Evolutionary conservation across 92 coral and sea anemone genomes (phyloP).

Genomic region (Phenganax subtilis): DNA sequence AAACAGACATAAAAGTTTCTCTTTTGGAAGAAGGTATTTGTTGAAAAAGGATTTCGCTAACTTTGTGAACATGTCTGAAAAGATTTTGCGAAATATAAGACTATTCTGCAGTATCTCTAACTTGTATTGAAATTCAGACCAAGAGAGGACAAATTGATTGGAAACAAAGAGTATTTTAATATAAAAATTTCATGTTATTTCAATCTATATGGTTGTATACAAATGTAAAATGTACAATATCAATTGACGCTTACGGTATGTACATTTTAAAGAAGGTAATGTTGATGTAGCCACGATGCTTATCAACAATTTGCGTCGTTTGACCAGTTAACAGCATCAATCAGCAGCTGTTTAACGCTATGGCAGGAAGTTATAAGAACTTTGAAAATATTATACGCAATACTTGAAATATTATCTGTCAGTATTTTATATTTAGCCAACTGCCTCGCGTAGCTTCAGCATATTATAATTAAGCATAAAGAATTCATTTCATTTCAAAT

Average conservation of each 20-base stretch:
- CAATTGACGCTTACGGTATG: neutral
- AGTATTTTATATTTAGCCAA: too few species aligned
- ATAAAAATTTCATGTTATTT: neutral
- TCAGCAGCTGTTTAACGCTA: neutral
- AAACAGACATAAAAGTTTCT: neutral
- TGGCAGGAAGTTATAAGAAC: neutral
- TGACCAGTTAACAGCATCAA: neutral
- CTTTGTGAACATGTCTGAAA: too few species aligned
- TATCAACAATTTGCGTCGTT: conserved; percentile 4
- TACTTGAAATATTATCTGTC: too few species aligned
- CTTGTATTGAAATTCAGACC: too few species aligned
- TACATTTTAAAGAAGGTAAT: neutral
- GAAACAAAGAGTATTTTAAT: neutral
- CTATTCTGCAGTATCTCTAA: too few species aligned
- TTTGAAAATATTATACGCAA: too few species aligned
- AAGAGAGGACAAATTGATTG: neutral
- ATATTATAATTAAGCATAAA: neutral
- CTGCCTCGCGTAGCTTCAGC: too few species aligned
- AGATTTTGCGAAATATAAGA: too few species aligned
- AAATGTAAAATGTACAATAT: conserved; percentile 10
- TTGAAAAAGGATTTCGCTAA: too few species aligned
- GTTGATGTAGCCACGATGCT: neutral
- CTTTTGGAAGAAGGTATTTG: too few species aligned
- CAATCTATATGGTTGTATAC: neutral
- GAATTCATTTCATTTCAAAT: conserved; percentile 1